Evolutionary conservation across 2,888 invertebrate genomes (phyloP), one percentile per base, ranked within the genome.

Genomic region (Operophtera brumata): DNA sequence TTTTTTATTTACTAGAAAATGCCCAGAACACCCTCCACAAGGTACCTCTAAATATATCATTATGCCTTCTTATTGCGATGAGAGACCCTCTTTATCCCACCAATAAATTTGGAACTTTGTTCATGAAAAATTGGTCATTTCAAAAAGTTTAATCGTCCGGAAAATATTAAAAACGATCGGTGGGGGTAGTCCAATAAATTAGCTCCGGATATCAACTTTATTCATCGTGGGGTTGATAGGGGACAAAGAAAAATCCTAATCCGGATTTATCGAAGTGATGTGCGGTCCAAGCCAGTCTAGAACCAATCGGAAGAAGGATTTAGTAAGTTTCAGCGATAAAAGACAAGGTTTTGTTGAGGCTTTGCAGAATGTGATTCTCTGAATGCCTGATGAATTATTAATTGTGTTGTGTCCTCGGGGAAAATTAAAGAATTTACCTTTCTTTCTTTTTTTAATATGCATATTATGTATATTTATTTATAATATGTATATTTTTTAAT

Each of bases 281-380:
- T 12, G 45, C 34, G 45, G 52, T 45, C 39, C 39, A 39, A 34
- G 36, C 66, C 70, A 59, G 46, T 63, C 62, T 59, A 64, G 62
- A 65, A 68, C 65, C 74, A 70, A 75, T 79, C 72, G 73, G 68
- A 68, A 70, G 81, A 73, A 80, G 78, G 84, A 80, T 84, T 84
- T 80, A 65, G 71, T 57, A 73, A 80, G 73, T 75, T 71, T 66
- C 62, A 65, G 69, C 77, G 74, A 81, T 75, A 74, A 78, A 80
- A 73, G 71, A 68, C 40, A 64, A 66, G 62, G 58, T 63, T 58
- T 74, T 74, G 59, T 58, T 43, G 36, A 28, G 46, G 30, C 26
- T 52, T 41, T 25, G 25, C n/a, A 7, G 13, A 14, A 1, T 8
- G 7, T 4, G 20, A 20, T 20, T 20, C 20, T 20, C 20, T 20